phyloP scores from a whole-genome alignment of 2,888 invertebrate genomes.

The Apamea epomidion region DNA sequence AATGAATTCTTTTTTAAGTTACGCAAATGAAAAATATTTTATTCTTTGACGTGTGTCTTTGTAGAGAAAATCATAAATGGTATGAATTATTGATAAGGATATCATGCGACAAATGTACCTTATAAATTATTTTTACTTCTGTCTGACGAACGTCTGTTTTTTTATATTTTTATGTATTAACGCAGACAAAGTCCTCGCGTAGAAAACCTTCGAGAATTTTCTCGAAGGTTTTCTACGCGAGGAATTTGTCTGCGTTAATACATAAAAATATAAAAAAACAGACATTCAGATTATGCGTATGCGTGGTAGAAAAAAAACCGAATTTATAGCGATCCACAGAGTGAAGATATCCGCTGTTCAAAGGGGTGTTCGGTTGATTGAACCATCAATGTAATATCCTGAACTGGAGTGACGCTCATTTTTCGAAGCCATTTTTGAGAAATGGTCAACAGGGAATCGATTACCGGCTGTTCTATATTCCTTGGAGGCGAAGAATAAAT shows the following conservation, averaged over 20 bases:
- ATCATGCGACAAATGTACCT: slow-evolving; percentile 4
- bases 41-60: slow-evolving; percentile 7
- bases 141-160: background rate
- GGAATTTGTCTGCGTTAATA: too few relatives aligned
- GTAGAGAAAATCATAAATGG: background rate
- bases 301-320: slow-evolving; percentile 29
- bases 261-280: too few relatives aligned
- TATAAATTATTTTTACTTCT: slow-evolving; percentile 6
- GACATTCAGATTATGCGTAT: slow-evolving; percentile 42
- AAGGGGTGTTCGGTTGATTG: slow-evolving; percentile 66
- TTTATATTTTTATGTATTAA: slow-evolving; percentile 4
- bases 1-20: background rate
- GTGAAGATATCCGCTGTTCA: slow-evolving; percentile 65
- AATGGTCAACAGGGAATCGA: slow-evolving; percentile 71
- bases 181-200: background rate
- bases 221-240: too few relatives aligned
- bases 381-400: slow-evolving; percentile 77
- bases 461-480: slow-evolving; percentile 63
- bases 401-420: slow-evolving; percentile 72
- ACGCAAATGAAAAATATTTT: slow-evolving; percentile 1
- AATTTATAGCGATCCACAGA: slow-evolving; percentile 58
- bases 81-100: slow-evolving; percentile 11
- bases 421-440: slow-evolving; percentile 70
- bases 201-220: slow-evolving; percentile 14
- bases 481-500: background rate